Evolutionary conservation across 2,797 vertebrate species (phyloP), one percentile per base, ranked within the genome.

Genomic region (Miichthys miiuy): DNA sequence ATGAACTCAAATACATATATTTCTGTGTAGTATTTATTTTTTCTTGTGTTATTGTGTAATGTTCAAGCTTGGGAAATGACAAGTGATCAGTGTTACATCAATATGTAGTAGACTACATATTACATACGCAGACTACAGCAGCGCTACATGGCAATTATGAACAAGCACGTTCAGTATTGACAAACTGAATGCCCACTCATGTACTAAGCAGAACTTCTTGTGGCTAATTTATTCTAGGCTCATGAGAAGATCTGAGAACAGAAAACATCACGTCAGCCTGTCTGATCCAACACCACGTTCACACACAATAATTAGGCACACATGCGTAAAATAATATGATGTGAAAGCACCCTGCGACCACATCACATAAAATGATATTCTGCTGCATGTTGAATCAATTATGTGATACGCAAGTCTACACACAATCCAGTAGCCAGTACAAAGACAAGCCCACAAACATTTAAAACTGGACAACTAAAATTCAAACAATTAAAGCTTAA

Each of bases 311-410:
- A 44, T 46, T 57, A 82, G 27, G 17, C 12, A n/a, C 18, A 10
- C 18, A 12, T 44, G n/a, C 56, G 50, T 27, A 13, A 4, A 60
- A 61, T 20, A 72, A 52, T 52, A 13, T 6, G 4, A 74, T 3
- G 21, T 62, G 41, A 67, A 78, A 50, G 30, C 21, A 47, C 5
- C 6, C 12, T 58, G 18, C 7, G 50, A 41, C 16, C 20, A 50
- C 2, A 56, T 75, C 34, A 64, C n/a, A 67, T 23, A 7, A 56
- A 51, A 65, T 44, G 0, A 41, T 12, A 64, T 54, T 27, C n/a
- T 54, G 38, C 44, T 41, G 47, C 54, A 3, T 1, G 76, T 55
- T 48, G 34, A 47, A 54, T 62, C 30, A 80, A 42, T 62, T 34
- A 66, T n/a, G 54, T 30, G 21, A 68, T 27, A 30, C 44, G 34